phyloP scores from a whole-genome alignment of 2,888 invertebrate genomes.

The Melanostoma scalare region DNA sequence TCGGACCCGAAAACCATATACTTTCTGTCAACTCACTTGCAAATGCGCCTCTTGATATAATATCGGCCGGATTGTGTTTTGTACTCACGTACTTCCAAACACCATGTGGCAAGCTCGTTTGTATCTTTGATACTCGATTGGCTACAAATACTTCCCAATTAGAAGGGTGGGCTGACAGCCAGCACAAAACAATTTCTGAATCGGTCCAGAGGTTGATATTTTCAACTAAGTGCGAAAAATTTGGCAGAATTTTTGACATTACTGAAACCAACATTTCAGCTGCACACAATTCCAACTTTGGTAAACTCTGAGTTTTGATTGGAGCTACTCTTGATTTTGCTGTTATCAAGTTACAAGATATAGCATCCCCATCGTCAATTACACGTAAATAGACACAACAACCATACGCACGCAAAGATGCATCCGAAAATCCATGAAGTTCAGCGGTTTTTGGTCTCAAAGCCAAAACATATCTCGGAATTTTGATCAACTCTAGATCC shows the following conservation, averaged over 20 bases:
- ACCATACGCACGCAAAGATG: slow-evolving; percentile 3
- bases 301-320: slow-evolving; percentile 50
- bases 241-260: not conserved
- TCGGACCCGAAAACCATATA: not conserved
- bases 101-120: not conserved
- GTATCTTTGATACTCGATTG: slow-evolving; percentile 18
- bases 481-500: not conserved
- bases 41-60: not conserved
- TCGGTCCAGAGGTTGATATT: not conserved
- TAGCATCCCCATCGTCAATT: slow-evolving; percentile 23
- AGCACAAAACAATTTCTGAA: slow-evolving; percentile 1
- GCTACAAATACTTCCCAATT: not conserved
- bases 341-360: slow-evolving; percentile 44
- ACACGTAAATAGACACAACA: slow-evolving; percentile 1
- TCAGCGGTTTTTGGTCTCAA: slow-evolving; percentile 6
- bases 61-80: too few relatives aligned
- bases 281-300: slow-evolving; percentile 35
- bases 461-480: not conserved
- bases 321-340: slow-evolving; percentile 59
- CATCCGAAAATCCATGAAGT: slow-evolving; percentile 50
- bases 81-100: not conserved
- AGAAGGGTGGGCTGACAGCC: not conserved
- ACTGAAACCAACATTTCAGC: not conserved
- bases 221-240: not conserved
- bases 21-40: not conserved